These are phyloP conservation scores for Eriocheir sinensis DNA, from an alignment of 1,140 invertebrate species.

Conservation along the genomic window DNA sequence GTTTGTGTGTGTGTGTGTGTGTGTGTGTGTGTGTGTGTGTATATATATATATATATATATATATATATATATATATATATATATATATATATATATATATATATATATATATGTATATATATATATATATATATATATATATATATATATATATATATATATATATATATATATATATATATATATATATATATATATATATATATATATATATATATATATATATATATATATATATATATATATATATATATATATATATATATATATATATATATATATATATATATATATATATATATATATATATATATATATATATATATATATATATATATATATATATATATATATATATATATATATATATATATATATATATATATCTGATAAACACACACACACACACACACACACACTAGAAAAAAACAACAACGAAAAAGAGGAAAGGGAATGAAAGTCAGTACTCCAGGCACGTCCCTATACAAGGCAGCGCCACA, in stretches of 20 bases:
- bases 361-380: conserved; percentile 43
- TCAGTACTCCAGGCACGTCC: background rate
- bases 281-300: conserved; percentile 57
- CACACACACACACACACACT: background rate
- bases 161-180: conserved; percentile 38
- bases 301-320: conserved; percentile 35
- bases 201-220: no score
- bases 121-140: conserved; percentile 20
- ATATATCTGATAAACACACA: background rate
- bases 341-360: conserved; percentile 34
- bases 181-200: no score
- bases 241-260: no score
- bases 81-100: no score
- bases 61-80: no score
- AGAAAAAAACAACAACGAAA: no score
- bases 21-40: no score
- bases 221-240: no score
- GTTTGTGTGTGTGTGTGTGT: no score
- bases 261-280: conserved; percentile 43
- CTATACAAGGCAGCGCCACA: background rate
- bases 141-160: conserved; percentile 46
- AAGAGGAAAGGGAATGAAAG: background rate
- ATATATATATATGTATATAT: no score
- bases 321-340: conserved; percentile 16
- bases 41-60: no score